phyloP scores from a whole-genome alignment of 2,797 vertebrate species.

The Sarcophilus harrisii region DNA sequence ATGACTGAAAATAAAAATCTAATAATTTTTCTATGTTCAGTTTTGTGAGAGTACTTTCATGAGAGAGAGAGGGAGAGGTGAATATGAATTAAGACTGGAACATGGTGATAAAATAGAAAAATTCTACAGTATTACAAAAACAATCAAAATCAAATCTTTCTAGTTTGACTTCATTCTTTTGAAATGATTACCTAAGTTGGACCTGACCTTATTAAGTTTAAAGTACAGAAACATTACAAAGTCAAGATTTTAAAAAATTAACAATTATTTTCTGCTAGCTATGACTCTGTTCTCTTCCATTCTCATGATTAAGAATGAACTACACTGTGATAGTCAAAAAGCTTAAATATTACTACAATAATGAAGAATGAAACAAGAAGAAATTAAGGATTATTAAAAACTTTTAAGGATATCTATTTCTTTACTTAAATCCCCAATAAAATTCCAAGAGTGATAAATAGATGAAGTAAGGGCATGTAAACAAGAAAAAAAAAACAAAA shows the following conservation, averaged over 20 bases:
- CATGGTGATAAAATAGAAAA: not conserved
- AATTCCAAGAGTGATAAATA: conserved; percentile 24
- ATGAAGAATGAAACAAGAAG: conserved; percentile 27
- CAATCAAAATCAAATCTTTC: not conserved
- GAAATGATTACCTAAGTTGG: conserved; percentile 11
- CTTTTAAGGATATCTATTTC: not conserved
- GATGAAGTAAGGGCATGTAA: not conserved
- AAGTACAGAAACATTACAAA: conserved; percentile 21
- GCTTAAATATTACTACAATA: conserved; percentile 8
- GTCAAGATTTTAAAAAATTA: not conserved
- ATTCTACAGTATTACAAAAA: not conserved
- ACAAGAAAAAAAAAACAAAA: too few species aligned
- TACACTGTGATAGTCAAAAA: conserved; percentile 43
- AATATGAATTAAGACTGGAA: not conserved
- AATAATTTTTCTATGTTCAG: not conserved
- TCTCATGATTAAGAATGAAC: not conserved
- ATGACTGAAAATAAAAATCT: not conserved
- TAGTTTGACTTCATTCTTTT: not conserved
- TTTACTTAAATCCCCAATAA: conserved; percentile 1
- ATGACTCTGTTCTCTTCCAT: not conserved
- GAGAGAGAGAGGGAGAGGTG: not conserved
- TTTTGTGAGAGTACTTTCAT: not conserved
- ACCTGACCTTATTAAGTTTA: not conserved
- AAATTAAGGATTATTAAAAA: conserved; percentile 33
- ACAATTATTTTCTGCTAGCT: conserved; percentile 6